A percentile compares a stretch with the other conserved stretches of the same genome.
These are phyloP conservation scores for Plectrocnemia conspersa DNA, from an alignment of 1,140 invertebrate species.

Conservation along the genomic window DNA sequence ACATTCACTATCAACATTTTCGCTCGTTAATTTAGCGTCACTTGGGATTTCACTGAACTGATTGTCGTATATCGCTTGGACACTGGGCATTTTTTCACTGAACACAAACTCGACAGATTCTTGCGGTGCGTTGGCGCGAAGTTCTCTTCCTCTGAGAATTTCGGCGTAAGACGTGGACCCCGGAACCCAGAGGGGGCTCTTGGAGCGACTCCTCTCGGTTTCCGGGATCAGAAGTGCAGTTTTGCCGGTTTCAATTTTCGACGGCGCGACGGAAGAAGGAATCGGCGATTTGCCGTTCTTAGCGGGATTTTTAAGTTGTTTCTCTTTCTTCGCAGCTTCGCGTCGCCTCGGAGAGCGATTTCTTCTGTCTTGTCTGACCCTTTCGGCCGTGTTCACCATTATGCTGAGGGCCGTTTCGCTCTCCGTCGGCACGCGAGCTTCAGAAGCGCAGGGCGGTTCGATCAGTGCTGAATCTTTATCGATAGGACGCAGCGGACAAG, in stretches of 20 bases:
- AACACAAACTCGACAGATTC: background rate
- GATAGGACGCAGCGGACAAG: constrained; percentile 37
- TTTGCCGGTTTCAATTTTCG: background rate
- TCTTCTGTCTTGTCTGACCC: constrained; percentile 42
- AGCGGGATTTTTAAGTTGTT: constrained; percentile 6
- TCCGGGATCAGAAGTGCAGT: constrained; percentile 35
- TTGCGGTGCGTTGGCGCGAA: constrained; percentile 31
- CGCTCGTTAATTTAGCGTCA: background rate
- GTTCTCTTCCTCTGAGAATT: constrained; percentile 61
- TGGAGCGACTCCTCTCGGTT: constrained; percentile 51
- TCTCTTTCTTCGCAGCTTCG: constrained; percentile 32
- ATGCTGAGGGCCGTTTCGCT: constrained; percentile 36
- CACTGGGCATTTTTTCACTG: constrained; percentile 27
- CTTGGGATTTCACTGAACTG: background rate
- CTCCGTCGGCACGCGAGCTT: constrained; percentile 18
- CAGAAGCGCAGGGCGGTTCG: constrained; percentile 29
- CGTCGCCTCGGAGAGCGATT: constrained; percentile 40
- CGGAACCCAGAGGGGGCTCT: constrained; percentile 67
- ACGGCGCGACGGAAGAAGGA: constrained; percentile 7
- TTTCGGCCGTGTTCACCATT: constrained; percentile 43
- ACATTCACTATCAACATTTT: background rate
- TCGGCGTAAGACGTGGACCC: constrained; percentile 73
- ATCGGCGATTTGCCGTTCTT: too few relatives aligned
- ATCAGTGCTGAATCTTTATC: constrained; percentile 35
- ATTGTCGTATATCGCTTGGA: background rate